Evolutionary conservation across 2,888 invertebrate species (phyloP).

Genomic region (Clusia tigrina): DNA sequence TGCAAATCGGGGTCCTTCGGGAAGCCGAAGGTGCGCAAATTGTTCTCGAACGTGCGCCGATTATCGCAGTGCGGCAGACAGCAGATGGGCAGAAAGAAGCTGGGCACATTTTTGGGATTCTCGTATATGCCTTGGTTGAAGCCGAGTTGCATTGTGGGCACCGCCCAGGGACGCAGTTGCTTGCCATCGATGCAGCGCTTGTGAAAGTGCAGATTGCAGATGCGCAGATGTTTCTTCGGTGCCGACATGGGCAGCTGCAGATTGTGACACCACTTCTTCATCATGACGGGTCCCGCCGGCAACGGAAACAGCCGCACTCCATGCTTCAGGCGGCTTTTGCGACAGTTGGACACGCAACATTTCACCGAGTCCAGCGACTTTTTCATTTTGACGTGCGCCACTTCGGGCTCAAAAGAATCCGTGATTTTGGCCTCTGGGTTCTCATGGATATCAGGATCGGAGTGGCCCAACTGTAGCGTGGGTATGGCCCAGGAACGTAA

Average conservation of each 20-base stretch:
- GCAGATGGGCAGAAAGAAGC: constrained; percentile 49
- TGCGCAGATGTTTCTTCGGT: constrained; percentile 37
- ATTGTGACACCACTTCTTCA: constrained; percentile 55
- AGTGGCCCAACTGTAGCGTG: constrained; percentile 35
- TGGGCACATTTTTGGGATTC: constrained; percentile 53
- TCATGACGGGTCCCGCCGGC: constrained; percentile 44
- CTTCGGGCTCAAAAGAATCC: not conserved
- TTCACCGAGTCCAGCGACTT: constrained; percentile 39
- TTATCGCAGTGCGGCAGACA: constrained; percentile 50
- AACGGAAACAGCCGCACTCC: constrained; percentile 52
- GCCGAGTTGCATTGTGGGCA: constrained; percentile 51
- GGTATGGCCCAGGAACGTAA: constrained; percentile 42
- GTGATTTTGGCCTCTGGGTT: not conserved
- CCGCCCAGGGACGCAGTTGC: constrained; percentile 48
- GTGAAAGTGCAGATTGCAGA: constrained; percentile 54
- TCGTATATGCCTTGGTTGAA: constrained; percentile 50
- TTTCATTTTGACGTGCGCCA: constrained; percentile 44
- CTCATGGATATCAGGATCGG: constrained; percentile 22
- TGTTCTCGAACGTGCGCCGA: constrained; percentile 45
- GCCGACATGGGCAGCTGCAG: constrained; percentile 41
- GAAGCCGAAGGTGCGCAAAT: constrained; percentile 52
- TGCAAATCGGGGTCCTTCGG: constrained; percentile 45
- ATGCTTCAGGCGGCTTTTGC: constrained; percentile 49
- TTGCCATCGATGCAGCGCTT: constrained; percentile 56
- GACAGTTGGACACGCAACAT: constrained; percentile 48